These are phyloP conservation scores for Rallus limicola DNA, from an alignment of 2,113 vertebrate genomes.

Conservation along the genomic window DNA sequence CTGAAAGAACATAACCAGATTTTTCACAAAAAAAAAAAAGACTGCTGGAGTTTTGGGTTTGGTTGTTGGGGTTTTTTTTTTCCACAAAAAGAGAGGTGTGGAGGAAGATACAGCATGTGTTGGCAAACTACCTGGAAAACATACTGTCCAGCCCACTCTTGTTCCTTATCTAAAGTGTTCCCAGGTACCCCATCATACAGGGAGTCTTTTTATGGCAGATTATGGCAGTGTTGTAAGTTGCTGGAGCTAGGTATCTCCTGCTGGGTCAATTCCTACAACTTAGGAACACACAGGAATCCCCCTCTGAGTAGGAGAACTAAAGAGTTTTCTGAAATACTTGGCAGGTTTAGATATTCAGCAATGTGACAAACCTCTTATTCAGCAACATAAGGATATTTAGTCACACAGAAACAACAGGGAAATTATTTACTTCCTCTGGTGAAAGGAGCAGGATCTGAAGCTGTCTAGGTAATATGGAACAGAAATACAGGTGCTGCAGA, in stretches of 20 bases:
- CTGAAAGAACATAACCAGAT: neutral
- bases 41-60: neutral
- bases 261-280: neutral
- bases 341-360: neutral
- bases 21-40: neutral
- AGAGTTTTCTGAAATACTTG: neutral
- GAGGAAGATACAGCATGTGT: neutral
- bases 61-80: too few species aligned
- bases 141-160: neutral
- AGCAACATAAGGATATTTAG: neutral
- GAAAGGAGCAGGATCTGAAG: neutral
- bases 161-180: neutral
- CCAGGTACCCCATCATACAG: neutral
- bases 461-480: neutral
- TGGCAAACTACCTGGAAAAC: neutral
- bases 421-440: neutral
- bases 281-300: neutral
- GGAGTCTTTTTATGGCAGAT: neutral
- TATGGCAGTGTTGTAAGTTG: neutral
- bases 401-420: neutral
- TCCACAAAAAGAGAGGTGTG: neutral
- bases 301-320: neutral
- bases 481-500: slow-evolving; percentile 20
- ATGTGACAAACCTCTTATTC: neutral
- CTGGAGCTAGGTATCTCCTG: neutral